These are phyloP conservation scores for Saccopteryx bilineata DNA, from an alignment of 2,113 vertebrate species.

Conservation along the genomic window DNA sequence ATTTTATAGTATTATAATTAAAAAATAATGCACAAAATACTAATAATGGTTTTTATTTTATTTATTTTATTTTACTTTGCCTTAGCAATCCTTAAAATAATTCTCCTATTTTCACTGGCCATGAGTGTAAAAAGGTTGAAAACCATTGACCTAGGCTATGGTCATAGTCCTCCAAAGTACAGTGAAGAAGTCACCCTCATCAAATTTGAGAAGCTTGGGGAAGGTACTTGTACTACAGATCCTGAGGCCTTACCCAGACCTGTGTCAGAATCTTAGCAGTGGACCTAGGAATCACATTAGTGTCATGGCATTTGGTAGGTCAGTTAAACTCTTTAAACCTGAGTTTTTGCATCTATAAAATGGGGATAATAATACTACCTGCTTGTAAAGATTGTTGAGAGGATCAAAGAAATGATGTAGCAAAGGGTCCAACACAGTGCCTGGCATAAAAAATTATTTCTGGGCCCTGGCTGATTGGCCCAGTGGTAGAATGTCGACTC, in stretches of 20 bases:
- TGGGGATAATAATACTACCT: background rate
- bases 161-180: background rate
- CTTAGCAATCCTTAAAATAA: too few species aligned
- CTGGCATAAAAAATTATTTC: background rate
- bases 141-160: background rate
- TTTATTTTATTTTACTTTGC: too few species aligned
- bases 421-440: background rate
- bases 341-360: constrained; percentile 38
- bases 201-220: background rate
- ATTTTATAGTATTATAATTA: too few species aligned
- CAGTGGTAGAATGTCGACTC: too few species aligned
- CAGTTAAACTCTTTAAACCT: background rate
- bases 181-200: background rate
- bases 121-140: too few species aligned
- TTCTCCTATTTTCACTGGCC: too few species aligned
- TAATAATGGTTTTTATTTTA: too few species aligned
- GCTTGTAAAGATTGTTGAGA: constrained; percentile 29
- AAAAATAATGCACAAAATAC: too few species aligned
- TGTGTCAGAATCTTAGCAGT: constrained; percentile 6
- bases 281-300: background rate
- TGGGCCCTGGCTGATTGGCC: too few species aligned
- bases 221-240: background rate
- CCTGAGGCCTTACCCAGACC: background rate
- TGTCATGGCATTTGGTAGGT: background rate
- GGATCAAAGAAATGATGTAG: constrained; percentile 19